Evolutionary conservation across 2,888 invertebrate genomes (phyloP), one percentile per base, ranked within the genome.

Genomic region (Andrena hattorfiana): DNA sequence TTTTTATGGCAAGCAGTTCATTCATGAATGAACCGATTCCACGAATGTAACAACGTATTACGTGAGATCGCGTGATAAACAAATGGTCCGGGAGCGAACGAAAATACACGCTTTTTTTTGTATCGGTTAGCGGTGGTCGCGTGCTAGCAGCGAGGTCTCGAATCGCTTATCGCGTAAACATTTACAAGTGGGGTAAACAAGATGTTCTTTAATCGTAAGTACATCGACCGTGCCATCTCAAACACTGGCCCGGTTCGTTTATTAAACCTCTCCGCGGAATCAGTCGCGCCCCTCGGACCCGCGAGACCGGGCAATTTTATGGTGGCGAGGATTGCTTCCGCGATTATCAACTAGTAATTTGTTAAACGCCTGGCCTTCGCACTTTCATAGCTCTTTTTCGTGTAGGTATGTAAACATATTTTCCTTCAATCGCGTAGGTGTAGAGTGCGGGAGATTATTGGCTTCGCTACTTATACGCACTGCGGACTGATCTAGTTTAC

Each of bases 131-230:
- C 64, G 30, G 64, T 56, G 62, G 84, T 82, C 87, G 85, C 88
- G 86, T 88, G 84, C 84, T 81, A 76, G 80, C 79, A 91, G 87
- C 82, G 87, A 74, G 69, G 88, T 87, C 88, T 89, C 87, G 80
- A 86, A 90, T 88, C 91, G 87, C 90, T 91, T 91, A 91, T 91
- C 89, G 89, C 86, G 86, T 89, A 92, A 92, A 92, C 90, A 91
- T 92, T 92, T 92, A 92, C 89, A 85, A 85, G 77, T 78, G 73
- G 85, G 80, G 88, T 91, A 92, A 92, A 92, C 91, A 89, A 89
- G 86, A 88, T 90, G 90, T 90, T 91, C 90, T 89, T 90, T 89
- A 89, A 90, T 90, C 87, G 42, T 88, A 87, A 89, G 87, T 79
- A 83, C 72, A 82, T 83, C 66, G 84, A 83, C 83, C 72, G 78